A percentile compares a stretch with the other conserved stretches of the same genome.
phyloP scores from a whole-genome alignment of 2,113 vertebrate genomes.

The Nipponia nippon region DNA sequence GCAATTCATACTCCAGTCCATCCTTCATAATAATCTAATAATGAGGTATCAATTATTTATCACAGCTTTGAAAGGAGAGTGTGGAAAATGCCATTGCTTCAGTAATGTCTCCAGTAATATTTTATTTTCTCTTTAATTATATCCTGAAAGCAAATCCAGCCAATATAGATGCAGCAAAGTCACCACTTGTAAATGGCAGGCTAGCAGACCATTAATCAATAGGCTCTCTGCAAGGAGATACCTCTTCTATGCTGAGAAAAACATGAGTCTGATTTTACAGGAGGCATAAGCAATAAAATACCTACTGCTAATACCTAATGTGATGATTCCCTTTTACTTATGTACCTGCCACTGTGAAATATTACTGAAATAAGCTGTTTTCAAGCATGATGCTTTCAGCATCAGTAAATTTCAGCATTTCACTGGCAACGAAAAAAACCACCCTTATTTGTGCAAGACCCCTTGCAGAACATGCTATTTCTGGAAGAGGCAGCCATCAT shows the following conservation, averaged over 20 bases:
- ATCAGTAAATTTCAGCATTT: constrained; percentile 22
- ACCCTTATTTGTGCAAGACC: neutral
- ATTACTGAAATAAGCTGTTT: constrained; percentile 44
- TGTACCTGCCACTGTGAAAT: constrained; percentile 54
- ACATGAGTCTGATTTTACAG: constrained; percentile 29
- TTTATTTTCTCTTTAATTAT: constrained; percentile 47
- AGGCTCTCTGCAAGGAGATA: neutral
- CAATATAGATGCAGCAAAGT: neutral
- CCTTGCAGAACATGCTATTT: neutral
- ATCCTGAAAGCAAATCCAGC: neutral
- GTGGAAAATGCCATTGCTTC: neutral
- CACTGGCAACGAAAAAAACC: neutral
- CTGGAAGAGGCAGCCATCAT: neutral
- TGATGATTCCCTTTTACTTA: constrained; percentile 37
- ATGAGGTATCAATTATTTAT: constrained; percentile 29
- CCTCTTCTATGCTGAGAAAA: neutral
- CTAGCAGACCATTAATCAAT: constrained; percentile 29
- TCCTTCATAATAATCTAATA: constrained; percentile 50
- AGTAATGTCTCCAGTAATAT: neutral
- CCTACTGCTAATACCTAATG: constrained; percentile 17
- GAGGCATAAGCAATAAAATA: constrained; percentile 39
- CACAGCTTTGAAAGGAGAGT: neutral
- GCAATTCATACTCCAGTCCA: neutral
- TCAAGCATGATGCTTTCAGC: neutral
- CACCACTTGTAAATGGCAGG: neutral